Percentiles rank a stretch among this genome's conserved stretches.
These are phyloP conservation scores for Aphis craccivora DNA, from an alignment of 1,140 invertebrate genomes.

Conservation along the genomic window DNA sequence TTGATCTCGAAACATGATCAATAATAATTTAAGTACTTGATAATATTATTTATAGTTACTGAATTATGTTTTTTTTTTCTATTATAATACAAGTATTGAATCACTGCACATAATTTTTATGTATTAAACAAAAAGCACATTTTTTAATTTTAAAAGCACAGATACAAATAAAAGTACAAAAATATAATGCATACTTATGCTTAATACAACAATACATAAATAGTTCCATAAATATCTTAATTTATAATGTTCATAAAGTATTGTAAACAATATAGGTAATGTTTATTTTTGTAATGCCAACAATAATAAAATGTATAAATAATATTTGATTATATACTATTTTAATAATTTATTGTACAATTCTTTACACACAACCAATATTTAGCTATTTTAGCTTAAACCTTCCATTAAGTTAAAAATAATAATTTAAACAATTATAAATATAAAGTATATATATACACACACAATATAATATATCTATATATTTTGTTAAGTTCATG, in stretches of 20 bases:
- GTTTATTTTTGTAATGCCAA: neutral
- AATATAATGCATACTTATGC: slow-evolving; percentile 10
- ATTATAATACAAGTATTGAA: neutral
- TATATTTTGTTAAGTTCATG: no score
- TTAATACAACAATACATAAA: neutral
- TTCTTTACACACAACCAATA: neutral
- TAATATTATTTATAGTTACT: slow-evolving; percentile 14
- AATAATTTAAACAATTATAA: neutral
- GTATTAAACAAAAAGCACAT: slow-evolving; percentile 17
- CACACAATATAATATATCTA: neutral
- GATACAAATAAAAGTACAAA: slow-evolving; percentile 29
- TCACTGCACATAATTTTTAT: slow-evolving; percentile 13
- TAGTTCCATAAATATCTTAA: slow-evolving; percentile 3
- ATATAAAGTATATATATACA: neutral
- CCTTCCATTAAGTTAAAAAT: neutral
- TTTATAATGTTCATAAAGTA: neutral
- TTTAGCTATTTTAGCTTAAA: neutral
- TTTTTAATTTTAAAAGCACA: slow-evolving; percentile 20
- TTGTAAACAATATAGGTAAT: neutral
- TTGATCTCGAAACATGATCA: slow-evolving; percentile 43
- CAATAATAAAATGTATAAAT: neutral
- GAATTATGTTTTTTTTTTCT: neutral
- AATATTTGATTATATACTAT: slow-evolving; percentile 8
- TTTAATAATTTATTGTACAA: neutral
- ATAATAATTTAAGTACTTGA: neutral